Evolutionary conservation across 2,888 invertebrate species (phyloP), one percentile per base, ranked within the genome.

Genomic region (Dryococelus australis): DNA sequence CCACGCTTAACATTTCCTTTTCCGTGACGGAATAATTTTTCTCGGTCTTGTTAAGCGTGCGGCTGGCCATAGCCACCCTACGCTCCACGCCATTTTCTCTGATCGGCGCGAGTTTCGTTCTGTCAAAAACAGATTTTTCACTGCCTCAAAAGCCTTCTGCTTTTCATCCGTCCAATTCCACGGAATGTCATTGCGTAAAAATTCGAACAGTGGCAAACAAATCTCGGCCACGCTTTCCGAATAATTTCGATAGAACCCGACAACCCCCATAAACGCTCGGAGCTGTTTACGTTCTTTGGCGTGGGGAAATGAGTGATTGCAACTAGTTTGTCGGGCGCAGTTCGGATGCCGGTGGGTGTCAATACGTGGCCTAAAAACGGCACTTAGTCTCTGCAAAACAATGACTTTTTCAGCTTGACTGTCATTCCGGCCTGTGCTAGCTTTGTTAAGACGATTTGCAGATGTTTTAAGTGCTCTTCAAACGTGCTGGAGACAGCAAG

Each of bases 371-470:
- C 65, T 20, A 65, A 16, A 24, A 65, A 65, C 5, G 65, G 13
- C 20, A 85, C 43, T 20, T 85, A 28, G 28, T 12, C 51, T 26
- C 85, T 43, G 26, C 87, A 89, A 88, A 91, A 90, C 10, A 84
- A 0, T 0, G 90, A 89, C 89, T 91, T 91, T 43, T 89, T 88
- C 2, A 91, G 51, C 78, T 89, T 89, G 2, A 91, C 53, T 0
- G 91, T 91, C 27, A 90, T 88, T 86, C 87, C 90, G 16, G 90
- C 88, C 12, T 89, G 86, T 24, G 86, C 35, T 80, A 91, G 85
- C 47, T 88, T 86, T 20, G 83, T 35, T 20, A 90, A 90, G 0
- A 91, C 87, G 28, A 43, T 28, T 43, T 88, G 88, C 4, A 91
- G 90, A 24, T 65, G 65, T 20, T 65, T 6, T 20, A 65, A 16